Percentiles rank a stretch among this genome's conserved stretches.
phyloP scores from a whole-genome alignment of 2,888 invertebrate genomes.

The Lepidochitona cinerea region DNA sequence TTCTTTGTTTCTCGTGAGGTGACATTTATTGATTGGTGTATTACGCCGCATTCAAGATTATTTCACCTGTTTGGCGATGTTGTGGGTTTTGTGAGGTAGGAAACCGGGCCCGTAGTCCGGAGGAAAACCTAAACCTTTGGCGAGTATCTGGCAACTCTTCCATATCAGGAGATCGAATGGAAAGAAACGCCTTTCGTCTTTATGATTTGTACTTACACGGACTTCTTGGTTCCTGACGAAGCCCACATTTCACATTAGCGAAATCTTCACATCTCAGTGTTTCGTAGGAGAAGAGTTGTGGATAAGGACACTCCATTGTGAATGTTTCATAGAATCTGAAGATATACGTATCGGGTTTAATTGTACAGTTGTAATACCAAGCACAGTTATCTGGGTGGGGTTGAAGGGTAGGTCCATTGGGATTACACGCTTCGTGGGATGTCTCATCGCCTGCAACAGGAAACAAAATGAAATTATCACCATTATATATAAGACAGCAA shows the following conservation, averaged over 20 bases:
- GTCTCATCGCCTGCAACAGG: neutral
- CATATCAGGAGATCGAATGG: no score
- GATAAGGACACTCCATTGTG: slow-evolving; percentile 51
- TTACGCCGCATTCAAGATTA: no score
- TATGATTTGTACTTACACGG: no score
- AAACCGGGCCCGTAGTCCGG: no score
- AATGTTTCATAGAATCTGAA: slow-evolving; percentile 32
- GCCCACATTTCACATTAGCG: slow-evolving; percentile 48
- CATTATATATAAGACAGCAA: no score
- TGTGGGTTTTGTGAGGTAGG: no score
- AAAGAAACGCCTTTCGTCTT: no score
- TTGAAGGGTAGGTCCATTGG: slow-evolving; percentile 17
- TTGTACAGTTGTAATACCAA: slow-evolving; percentile 53
- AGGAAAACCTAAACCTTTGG: no score
- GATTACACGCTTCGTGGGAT: neutral
- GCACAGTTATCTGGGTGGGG: slow-evolving; percentile 56
- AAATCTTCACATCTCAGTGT: slow-evolving; percentile 48
- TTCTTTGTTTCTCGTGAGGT: no score
- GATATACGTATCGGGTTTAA: slow-evolving; percentile 31
- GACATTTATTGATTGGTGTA: no score
- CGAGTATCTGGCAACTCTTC: no score
- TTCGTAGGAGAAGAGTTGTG: slow-evolving; percentile 43
- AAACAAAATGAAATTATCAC: neutral
- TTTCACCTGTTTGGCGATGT: no score
- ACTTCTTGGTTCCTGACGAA: slow-evolving; percentile 38